phyloP scores from a whole-genome alignment of 2,797 vertebrate species.

The Corythornis leucogaster region DNA sequence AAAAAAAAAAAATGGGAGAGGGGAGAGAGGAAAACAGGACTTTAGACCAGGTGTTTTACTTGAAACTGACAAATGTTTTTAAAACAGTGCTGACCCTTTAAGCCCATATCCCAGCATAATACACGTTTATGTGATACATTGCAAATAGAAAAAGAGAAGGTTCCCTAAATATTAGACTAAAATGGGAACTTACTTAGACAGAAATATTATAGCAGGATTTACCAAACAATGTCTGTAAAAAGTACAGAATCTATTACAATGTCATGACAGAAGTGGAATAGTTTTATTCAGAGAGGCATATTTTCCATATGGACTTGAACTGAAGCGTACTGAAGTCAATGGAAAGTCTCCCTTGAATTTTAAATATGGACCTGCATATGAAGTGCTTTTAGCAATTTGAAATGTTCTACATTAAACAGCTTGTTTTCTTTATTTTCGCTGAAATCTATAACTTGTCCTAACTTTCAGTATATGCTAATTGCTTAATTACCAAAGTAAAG shows the following conservation, averaged over 20 bases:
- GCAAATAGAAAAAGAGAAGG: constrained; percentile 77
- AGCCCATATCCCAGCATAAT: constrained; percentile 74
- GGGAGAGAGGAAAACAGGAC: constrained; percentile 1
- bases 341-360: not conserved
- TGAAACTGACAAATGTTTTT: constrained; percentile 83
- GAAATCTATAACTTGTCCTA: not conserved
- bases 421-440: not conserved
- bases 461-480: not conserved
- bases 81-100: constrained; percentile 82
- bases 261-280: constrained; percentile 41
- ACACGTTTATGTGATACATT: constrained; percentile 78
- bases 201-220: constrained; percentile 63
- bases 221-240: constrained; percentile 65
- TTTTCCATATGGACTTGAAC: constrained; percentile 38
- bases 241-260: constrained; percentile 8
- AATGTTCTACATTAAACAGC: not conserved
- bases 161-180: constrained; percentile 79
- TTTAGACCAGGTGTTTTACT: constrained; percentile 79
- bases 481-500: not conserved
- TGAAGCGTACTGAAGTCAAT: not conserved
- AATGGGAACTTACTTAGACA: constrained; percentile 75
- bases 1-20: not conserved
- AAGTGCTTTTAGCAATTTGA: not conserved
- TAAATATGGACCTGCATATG: not conserved
- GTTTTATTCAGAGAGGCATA: constrained; percentile 24